A percentile compares a stretch with the other conserved stretches of the same genome.
phyloP scores from a whole-genome alignment of 2,113 vertebrate genomes.

The Gorsachius goisagi region DNA sequence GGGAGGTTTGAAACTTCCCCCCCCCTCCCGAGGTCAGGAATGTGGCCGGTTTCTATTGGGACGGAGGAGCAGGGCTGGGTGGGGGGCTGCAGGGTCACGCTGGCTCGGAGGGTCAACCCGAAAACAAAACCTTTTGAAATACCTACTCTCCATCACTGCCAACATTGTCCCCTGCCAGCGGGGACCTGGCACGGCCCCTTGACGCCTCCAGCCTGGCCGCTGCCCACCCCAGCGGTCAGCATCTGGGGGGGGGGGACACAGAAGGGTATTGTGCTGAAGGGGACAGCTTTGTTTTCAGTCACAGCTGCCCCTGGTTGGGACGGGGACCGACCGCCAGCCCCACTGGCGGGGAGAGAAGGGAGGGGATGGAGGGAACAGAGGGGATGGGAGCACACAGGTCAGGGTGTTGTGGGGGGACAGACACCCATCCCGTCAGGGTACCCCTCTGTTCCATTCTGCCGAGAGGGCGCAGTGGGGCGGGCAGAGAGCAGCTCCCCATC shows the following conservation, averaged over 20 bases:
- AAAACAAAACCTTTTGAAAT: conserved; percentile 85
- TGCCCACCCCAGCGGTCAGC: conserved; percentile 74
- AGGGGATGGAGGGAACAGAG: background rate
- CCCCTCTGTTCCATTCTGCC: background rate
- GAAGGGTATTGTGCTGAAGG: conserved; percentile 78
- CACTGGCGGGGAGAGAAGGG: background rate
- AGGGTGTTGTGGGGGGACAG: background rate
- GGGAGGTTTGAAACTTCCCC: conserved; percentile 75
- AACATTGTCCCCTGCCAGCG: conserved; percentile 83
- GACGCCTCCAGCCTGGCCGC: conserved; percentile 73
- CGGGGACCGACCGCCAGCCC: conserved; percentile 43
- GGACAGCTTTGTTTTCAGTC: conserved; percentile 75
- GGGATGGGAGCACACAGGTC: conserved; percentile 47
- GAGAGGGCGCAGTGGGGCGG: accelerated
- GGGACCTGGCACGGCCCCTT: conserved; percentile 82
- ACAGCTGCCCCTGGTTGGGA: conserved; percentile 78
- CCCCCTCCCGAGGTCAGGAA: conserved; percentile 78
- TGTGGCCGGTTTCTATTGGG: conserved; percentile 78
- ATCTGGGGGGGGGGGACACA: conserved; percentile 75
- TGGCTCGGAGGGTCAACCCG: conserved; percentile 70
- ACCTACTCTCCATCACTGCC: conserved; percentile 84
- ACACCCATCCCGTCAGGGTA: background rate
- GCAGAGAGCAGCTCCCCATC: background rate
- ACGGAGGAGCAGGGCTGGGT: conserved; percentile 69
- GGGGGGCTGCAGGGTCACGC: conserved; percentile 72